phyloP scores from a whole-genome alignment of 1,140 invertebrate genomes.

The Zaprionus capensis region DNA sequence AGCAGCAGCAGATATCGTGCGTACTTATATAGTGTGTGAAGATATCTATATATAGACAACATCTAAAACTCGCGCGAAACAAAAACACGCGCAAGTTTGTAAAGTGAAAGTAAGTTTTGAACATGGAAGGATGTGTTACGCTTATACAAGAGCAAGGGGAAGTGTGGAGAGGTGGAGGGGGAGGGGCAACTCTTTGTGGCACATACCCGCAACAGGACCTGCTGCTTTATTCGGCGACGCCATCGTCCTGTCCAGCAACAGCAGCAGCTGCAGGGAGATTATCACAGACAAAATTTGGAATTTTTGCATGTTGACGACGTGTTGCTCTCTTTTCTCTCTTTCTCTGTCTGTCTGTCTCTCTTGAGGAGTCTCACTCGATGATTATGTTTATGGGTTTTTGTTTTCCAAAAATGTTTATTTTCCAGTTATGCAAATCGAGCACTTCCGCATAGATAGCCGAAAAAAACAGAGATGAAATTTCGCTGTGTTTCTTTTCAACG shows the following conservation, averaged over 20 bases:
- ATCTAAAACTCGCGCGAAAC: constrained; percentile 40
- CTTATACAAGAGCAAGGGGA: neutral
- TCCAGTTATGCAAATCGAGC: constrained; percentile 46
- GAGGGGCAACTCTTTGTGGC: neutral
- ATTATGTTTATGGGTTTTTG: constrained; percentile 6
- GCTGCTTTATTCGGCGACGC: constrained; percentile 61
- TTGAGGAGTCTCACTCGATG: neutral
- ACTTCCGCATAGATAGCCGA: constrained; percentile 43
- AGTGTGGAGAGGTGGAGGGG: no score
- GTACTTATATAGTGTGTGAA: constrained; percentile 1
- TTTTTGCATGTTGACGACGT: constrained; percentile 70
- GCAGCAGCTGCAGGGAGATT: constrained; percentile 70
- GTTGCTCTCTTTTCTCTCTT: constrained; percentile 49
- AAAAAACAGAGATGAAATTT: constrained; percentile 40
- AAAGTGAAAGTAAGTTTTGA: constrained; percentile 71
- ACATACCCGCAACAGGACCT: constrained; percentile 71
- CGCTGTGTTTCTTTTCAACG: constrained; percentile 30
- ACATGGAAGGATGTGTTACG: constrained; percentile 26
- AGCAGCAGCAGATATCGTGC: neutral
- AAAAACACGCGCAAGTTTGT: constrained; percentile 28
- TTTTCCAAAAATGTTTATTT: constrained; percentile 33
- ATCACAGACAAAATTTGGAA: constrained; percentile 80
- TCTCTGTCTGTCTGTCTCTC: constrained; percentile 31
- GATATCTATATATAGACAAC: constrained; percentile 21
- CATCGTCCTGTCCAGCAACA: constrained; percentile 60